Evolutionary conservation across 2,113 vertebrate species (phyloP), one percentile per base, ranked within the genome.

Genomic region (Guaruba guarouba): DNA sequence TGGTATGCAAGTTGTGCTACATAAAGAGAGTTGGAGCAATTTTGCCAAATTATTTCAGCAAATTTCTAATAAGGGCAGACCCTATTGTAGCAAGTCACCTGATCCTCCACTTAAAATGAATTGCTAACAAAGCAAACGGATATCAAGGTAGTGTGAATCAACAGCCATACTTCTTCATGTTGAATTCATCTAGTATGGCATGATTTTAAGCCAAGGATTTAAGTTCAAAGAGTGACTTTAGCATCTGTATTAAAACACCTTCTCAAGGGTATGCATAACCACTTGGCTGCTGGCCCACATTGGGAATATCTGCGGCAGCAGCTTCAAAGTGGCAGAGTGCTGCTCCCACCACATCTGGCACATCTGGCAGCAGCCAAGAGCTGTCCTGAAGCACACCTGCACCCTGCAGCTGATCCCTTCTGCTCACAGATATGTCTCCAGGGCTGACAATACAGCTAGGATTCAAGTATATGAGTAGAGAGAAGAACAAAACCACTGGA

Each of bases 191-290:
- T 61, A 64, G 35, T 9, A 2, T 15, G 13, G 59, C 24, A 66
- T 0, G 9, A 48, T 84, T 68, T 89, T 75, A 86, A 84, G 64
- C 63, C 70, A 73, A 81, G 71, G 44, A 88, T 76, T 93, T 67
- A 82, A 91, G 91, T 86, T 95, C 91, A 90, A 90, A 80, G 88
- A 82, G 29, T 10, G 31, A 92, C 90, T 93, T 95, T 12, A 95
- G 57, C 76, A 67, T 55, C 43, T 77, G 81, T 95, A 95, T 91
- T 92, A 80, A 86, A 91, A 82, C 37, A 69, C 64, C 4, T 51
- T 91, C 87, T 27, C n/a, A 11, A 68, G 2, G 13, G 55, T 61
- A 86, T 22, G 86, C 8, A 4, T 43, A 74, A 39, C n/a, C 31
- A 2, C 69, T 93, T 91, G 91, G 94, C 67, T 0, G 0, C 62